These are phyloP conservation scores for Zoanthus solanderi DNA, from an alignment of 92 coral and sea anemone species.

Conservation along the genomic window DNA sequence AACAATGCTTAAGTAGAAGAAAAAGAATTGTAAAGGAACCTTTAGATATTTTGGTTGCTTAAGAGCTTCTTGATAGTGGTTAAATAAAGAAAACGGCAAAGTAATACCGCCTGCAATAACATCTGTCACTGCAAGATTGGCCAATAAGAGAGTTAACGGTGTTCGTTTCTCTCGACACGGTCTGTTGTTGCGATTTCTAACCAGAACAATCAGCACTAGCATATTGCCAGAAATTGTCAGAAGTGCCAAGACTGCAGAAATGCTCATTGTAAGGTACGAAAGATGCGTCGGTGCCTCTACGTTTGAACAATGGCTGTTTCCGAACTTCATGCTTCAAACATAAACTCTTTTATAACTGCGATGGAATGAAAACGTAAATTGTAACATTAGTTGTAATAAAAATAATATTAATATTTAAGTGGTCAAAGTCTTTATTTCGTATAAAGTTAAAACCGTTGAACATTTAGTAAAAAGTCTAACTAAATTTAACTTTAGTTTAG, in stretches of 20 bases:
- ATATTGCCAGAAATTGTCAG: slow-evolving; percentile 26
- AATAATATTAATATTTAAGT: too few species aligned
- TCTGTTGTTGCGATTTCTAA: neutral
- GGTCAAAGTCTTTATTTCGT: too few species aligned
- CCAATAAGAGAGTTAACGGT: slow-evolving; percentile 15
- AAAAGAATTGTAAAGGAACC: slow-evolving; percentile 13
- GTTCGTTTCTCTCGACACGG: slow-evolving; percentile 7
- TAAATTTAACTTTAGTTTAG: too few species aligned
- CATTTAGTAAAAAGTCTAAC: too few species aligned
- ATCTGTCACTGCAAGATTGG: slow-evolving; percentile 28
- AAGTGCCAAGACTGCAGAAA: neutral
- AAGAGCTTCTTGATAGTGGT: slow-evolving; percentile 14
- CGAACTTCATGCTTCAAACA: neutral
- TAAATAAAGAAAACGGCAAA: neutral
- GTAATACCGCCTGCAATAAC: slow-evolving; percentile 12
- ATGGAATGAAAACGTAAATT: too few species aligned
- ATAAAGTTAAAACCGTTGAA: too few species aligned
- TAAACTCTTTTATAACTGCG: too few species aligned
- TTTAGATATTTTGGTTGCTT: neutral
- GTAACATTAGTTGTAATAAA: too few species aligned
- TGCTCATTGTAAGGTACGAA: slow-evolving; percentile 29
- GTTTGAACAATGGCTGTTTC: slow-evolving; percentile 30
- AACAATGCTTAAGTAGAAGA: slow-evolving; percentile 23
- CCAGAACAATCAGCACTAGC: slow-evolving; percentile 6
- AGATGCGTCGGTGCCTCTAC: slow-evolving; percentile 31